phyloP scores from a whole-genome alignment of 2,888 invertebrate species.

The Oscheius sp. region DNA sequence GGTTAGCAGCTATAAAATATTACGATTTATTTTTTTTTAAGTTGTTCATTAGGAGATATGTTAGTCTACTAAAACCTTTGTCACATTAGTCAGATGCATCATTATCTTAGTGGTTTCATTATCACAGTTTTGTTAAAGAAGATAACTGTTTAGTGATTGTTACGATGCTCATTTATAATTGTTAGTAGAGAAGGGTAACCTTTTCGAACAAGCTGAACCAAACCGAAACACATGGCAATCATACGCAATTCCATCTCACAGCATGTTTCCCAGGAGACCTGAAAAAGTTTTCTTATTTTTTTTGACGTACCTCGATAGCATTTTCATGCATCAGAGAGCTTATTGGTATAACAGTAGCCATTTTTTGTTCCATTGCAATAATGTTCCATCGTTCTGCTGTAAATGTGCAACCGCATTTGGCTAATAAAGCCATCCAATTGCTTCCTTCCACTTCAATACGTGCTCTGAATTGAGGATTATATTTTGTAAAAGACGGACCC shows the following conservation, averaged over 20 bases:
- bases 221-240: slow-evolving; percentile 60
- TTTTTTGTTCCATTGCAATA: slow-evolving; percentile 38
- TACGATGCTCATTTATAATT: slow-evolving; percentile 58
- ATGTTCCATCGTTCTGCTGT: slow-evolving; percentile 59
- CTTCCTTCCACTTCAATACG: slow-evolving; percentile 43
- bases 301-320: slow-evolving; percentile 48
- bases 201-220: slow-evolving; percentile 65
- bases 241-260: slow-evolving; percentile 63
- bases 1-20: not conserved
- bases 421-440: slow-evolving; percentile 35
- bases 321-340: slow-evolving; percentile 62
- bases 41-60: too few relatives aligned
- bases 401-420: slow-evolving; percentile 61
- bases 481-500: not conserved
- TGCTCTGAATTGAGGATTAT: slow-evolving; percentile 18
- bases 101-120: too few relatives aligned
- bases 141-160: not conserved
- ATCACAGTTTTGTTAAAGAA: not conserved
- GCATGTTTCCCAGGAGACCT: slow-evolving; percentile 58
- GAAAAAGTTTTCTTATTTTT: not conserved
- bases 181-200: slow-evolving; percentile 64
- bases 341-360: slow-evolving; percentile 54
- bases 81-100: too few relatives aligned
- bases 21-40: too few relatives aligned
- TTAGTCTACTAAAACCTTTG: too few relatives aligned